A percentile compares a stretch with the other conserved stretches of the same genome.
These are phyloP conservation scores for Anomalospiza imberbis DNA, from an alignment of 2,797 vertebrate genomes.

Conservation along the genomic window DNA sequence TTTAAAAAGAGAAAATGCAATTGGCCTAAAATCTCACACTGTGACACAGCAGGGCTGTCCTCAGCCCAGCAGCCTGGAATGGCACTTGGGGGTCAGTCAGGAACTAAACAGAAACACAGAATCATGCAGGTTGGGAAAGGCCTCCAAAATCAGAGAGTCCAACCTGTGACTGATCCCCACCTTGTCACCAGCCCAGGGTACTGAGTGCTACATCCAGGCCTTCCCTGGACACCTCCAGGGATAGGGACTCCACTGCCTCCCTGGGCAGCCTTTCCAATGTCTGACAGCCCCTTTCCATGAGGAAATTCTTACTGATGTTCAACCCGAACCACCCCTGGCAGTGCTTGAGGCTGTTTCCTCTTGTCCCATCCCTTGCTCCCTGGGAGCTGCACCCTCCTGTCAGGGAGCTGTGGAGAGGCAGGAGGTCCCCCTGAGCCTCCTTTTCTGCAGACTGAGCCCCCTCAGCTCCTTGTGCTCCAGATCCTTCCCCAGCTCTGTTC, in stretches of 20 bases:
- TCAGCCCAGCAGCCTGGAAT: background rate
- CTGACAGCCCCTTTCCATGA: background rate
- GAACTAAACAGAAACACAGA: background rate
- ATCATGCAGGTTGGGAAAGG: background rate
- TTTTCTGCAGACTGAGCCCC: background rate
- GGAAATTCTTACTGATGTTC: background rate
- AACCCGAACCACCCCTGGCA: background rate
- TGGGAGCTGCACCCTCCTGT: background rate
- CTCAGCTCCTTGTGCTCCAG: background rate
- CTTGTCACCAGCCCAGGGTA: background rate
- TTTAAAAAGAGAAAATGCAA: background rate
- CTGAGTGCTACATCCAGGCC: fast-evolving
- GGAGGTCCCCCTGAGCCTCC: background rate
- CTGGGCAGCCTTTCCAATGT: background rate
- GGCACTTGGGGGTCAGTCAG: background rate
- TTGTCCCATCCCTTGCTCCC: background rate
- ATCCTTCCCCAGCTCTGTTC: background rate
- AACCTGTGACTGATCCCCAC: background rate
- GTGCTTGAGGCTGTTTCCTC: fast-evolving
- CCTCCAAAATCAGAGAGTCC: background rate
- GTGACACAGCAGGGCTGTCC: background rate
- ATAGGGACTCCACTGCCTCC: background rate
- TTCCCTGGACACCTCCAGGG: background rate
- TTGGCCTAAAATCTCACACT: background rate
- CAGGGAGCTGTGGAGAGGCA: background rate